These are phyloP conservation scores for Podotricha telesiphe DNA, from an alignment of 2,888 invertebrate genomes.

Conservation along the genomic window DNA sequence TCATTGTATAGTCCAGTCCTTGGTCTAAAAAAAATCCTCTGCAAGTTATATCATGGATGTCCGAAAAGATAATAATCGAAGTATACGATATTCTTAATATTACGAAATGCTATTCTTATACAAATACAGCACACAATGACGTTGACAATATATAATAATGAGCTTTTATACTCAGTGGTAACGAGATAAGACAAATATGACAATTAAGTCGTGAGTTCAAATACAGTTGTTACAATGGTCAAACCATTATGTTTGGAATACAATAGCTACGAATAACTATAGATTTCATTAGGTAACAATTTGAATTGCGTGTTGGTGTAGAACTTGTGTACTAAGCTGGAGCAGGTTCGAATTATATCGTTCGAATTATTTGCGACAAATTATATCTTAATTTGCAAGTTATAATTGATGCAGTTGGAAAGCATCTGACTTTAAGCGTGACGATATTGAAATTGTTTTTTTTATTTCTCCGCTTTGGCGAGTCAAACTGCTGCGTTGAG, in stretches of 20 bases:
- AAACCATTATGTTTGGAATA: not conserved
- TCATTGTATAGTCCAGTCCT: too few species aligned
- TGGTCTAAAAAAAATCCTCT: too few species aligned
- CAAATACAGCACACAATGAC: not conserved
- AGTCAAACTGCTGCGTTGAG: too few species aligned
- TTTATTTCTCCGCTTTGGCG: too few species aligned
- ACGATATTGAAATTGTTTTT: too few species aligned
- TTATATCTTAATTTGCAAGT: too few species aligned
- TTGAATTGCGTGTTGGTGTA: not conserved
- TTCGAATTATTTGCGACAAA: too few species aligned
- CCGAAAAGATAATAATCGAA: too few species aligned
- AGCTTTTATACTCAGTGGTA: not conserved
- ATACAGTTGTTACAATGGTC: not conserved
- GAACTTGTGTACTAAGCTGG: not conserved
- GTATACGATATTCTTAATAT: not conserved
- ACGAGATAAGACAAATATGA: not conserved
- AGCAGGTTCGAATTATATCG: too few species aligned
- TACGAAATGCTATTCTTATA: not conserved
- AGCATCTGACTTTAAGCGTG: too few species aligned
- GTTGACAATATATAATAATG: conserved; percentile 5
- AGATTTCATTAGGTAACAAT: not conserved
- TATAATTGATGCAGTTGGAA: too few species aligned
- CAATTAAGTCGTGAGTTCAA: conserved; percentile 13
- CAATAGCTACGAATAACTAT: conserved; percentile 7
- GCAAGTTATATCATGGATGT: too few species aligned